Percentiles rank a stretch among this genome's conserved stretches.
phyloP scores from a whole-genome alignment of 2,888 invertebrate genomes.

The Drosophila limbata region DNA sequence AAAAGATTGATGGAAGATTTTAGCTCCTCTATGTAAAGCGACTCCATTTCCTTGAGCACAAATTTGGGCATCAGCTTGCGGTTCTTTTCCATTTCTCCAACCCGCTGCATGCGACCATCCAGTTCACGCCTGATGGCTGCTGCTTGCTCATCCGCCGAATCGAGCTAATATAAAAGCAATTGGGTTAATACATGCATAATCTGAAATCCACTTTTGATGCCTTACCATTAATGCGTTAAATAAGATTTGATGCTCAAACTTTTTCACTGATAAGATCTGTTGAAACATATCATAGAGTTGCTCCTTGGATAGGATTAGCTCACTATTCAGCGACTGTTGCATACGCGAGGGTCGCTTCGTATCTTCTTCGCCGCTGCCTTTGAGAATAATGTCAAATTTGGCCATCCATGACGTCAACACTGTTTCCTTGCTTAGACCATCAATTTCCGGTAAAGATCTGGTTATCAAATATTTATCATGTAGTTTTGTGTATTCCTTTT shows the following conservation, averaged over 20 bases:
- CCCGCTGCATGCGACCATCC: conserved; percentile 98
- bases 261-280: conserved; percentile 98
- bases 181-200: neutral
- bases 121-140: conserved; percentile 99
- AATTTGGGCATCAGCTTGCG: conserved; percentile 99
- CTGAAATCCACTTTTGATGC: neutral
- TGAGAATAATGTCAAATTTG: conserved; percentile 99
- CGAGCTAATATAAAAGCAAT: conserved; percentile 89
- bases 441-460: conserved; percentile 99
- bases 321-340: conserved; percentile 95
- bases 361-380: conserved; percentile 95
- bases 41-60: conserved; percentile 99
- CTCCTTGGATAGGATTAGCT: conserved; percentile 98
- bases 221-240: conserved; percentile 97
- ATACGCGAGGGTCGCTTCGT: conserved; percentile 94
- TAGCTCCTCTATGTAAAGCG: conserved; percentile 98
- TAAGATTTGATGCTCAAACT: conserved; percentile 99
- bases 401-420: conserved; percentile 99
- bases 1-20: conserved; percentile 98
- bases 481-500: neutral
- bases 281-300: conserved; percentile 99
- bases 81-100: conserved; percentile 99
- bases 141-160: conserved; percentile 99
- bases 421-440: conserved; percentile 99
- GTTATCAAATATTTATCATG: neutral